phyloP scores from a whole-genome alignment of 1,140 invertebrate species.

The Acromyrmex echinatior region DNA sequence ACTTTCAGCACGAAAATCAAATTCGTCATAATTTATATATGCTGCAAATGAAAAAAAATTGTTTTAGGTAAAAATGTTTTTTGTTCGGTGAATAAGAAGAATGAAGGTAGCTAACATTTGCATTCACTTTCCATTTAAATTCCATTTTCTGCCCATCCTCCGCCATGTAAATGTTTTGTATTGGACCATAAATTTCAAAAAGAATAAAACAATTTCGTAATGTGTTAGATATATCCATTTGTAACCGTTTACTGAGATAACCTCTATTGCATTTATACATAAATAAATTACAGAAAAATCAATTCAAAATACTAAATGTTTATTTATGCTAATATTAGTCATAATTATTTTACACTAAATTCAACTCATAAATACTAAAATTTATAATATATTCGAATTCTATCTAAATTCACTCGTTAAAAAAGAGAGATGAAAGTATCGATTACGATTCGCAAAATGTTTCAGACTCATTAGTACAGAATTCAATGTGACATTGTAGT shows the following conservation, averaged over 20 bases:
- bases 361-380: not conserved
- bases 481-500: not conserved
- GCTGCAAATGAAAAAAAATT: constrained; percentile 37
- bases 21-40: not conserved
- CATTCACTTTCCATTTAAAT: constrained; percentile 63
- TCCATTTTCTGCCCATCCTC: constrained; percentile 37
- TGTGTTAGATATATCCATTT: constrained; percentile 35
- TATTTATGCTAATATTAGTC: not conserved
- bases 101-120: constrained; percentile 51
- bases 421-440: not conserved
- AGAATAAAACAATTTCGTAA: constrained; percentile 31
- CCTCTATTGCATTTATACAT: not conserved
- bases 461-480: not conserved
- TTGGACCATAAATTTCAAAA: constrained; percentile 52
- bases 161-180: constrained; percentile 38
- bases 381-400: not conserved
- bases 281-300: not conserved
- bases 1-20: not conserved
- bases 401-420: not conserved
- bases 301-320: not conserved
- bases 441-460: not conserved
- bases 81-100: constrained; percentile 44
- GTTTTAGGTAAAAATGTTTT: constrained; percentile 49
- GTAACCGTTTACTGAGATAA: constrained; percentile 3
- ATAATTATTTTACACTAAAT: not conserved